Conservation (phyloP, 30 jellyfish, hydroid and myxozoan genomes). For the Aurelia sp. region DNA sequence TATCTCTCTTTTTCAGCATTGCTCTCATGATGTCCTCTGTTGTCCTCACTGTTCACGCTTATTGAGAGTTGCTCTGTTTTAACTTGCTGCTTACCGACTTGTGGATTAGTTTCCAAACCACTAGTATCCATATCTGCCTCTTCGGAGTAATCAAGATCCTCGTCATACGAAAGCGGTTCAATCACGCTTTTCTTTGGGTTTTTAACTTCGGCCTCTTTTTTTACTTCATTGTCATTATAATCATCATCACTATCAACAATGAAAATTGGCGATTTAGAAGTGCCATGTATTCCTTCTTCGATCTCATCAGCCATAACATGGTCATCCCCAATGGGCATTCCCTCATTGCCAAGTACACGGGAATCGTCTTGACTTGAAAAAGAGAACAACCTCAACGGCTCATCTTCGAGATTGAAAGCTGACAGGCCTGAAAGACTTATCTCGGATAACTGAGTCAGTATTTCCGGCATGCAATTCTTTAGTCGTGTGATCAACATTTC, state of each 20-base stretch:
- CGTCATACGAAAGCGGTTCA: constrained; percentile 37
- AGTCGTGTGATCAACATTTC: neutral
- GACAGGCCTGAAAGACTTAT: constrained; percentile 11
- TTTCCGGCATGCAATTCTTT: constrained; percentile 6
- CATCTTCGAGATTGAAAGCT: neutral
- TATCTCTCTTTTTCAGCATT: no score
- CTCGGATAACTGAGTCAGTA: constrained; percentile 4
- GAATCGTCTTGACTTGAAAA: constrained; percentile 24
- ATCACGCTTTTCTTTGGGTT: constrained; percentile 8
- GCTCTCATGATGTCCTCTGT: no score
- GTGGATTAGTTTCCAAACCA: neutral
- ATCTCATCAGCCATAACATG: no score
- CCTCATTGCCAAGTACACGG: no score
- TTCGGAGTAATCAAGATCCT: constrained; percentile 40
- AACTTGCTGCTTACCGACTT: neutral
- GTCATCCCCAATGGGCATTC: no score
- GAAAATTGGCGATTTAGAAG: neutral
- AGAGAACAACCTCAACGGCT: constrained; percentile 7
- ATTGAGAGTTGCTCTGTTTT: neutral
- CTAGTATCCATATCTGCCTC: constrained; percentile 1
- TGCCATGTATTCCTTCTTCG: neutral
- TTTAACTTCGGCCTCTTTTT: neutral
- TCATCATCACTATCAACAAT: constrained; percentile 13
- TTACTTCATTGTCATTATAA: constrained; percentile 1
- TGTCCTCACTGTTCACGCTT: no score